A percentile compares a stretch with the other conserved stretches of the same genome.
Conservation (phyloP, 2,888 invertebrate species). For the Cheilosia grossa region DNA sequence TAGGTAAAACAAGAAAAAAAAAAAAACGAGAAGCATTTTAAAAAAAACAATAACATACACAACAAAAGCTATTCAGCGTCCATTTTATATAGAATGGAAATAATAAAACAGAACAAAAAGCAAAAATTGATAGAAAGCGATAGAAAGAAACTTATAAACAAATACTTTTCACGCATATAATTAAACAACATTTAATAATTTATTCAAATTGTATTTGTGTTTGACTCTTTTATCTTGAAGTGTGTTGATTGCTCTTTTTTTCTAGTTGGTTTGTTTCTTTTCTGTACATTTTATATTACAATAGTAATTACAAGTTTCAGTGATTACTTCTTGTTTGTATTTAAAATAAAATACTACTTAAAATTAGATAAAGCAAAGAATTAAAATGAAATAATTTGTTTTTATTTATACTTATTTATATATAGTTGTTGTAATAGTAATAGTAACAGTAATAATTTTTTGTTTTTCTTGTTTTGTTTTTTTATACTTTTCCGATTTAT, state of each 20-base stretch:
- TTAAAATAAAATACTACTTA: slow-evolving; percentile 56
- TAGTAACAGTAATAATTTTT: slow-evolving; percentile 51
- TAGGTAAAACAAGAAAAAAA: too few species aligned
- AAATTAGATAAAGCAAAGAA: slow-evolving; percentile 58
- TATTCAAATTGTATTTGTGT: slow-evolving; percentile 69
- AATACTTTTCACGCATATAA: slow-evolving; percentile 31
- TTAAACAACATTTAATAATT: slow-evolving; percentile 64
- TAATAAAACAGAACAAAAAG: neutral
- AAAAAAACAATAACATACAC: too few species aligned
- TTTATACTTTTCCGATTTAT: slow-evolving; percentile 27
- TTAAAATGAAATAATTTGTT: slow-evolving; percentile 27
- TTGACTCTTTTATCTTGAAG: slow-evolving; percentile 31
- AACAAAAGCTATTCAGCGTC: too few species aligned
- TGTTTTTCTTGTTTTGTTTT: slow-evolving; percentile 17
- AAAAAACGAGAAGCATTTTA: too few species aligned
- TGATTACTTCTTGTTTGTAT: slow-evolving; percentile 25
- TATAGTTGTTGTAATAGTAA: slow-evolving; percentile 59
- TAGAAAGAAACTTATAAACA: neutral
- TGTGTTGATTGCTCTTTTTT: slow-evolving; percentile 41
- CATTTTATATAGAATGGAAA: too few species aligned
- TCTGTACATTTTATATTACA: slow-evolving; percentile 59
- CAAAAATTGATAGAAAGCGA: neutral
- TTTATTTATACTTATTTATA: slow-evolving; percentile 30
- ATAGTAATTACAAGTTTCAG: slow-evolving; percentile 23
- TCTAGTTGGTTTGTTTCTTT: slow-evolving; percentile 5